Percentiles rank a stretch among this genome's conserved stretches.
Conservation (phyloP, 2,113 vertebrate genomes). For the Herpetotheres cachinnans region DNA sequence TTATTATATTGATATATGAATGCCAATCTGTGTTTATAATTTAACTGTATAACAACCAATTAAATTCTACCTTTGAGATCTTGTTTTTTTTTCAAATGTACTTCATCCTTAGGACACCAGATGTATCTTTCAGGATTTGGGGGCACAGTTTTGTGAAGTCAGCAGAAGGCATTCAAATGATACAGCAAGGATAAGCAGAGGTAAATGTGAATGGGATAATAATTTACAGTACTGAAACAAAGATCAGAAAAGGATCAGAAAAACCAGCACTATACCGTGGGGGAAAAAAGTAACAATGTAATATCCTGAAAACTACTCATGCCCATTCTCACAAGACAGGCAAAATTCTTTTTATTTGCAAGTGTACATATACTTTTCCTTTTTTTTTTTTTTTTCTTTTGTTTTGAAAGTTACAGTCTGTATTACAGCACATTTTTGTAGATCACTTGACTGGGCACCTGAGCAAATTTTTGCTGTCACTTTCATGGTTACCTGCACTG, state of each 20-base stretch:
- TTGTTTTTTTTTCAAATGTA: background rate
- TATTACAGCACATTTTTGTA: background rate
- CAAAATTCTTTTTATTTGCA: background rate
- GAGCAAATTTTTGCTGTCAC: background rate
- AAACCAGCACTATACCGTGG: fast-evolving
- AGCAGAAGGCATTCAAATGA: background rate
- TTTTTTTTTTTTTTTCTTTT: background rate
- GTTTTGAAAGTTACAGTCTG: background rate
- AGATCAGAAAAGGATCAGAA: background rate
- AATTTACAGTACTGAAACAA: background rate
- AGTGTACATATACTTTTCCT: fast-evolving
- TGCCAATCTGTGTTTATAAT: background rate
- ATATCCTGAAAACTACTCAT: background rate
- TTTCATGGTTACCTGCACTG: background rate
- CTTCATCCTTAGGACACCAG: background rate
- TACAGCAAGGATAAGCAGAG: constrained; percentile 6
- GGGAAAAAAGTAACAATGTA: background rate
- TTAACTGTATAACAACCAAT: background rate
- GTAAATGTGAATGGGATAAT: background rate
- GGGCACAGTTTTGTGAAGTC: background rate
- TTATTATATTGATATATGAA: background rate
- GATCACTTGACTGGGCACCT: background rate
- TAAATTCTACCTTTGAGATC: background rate
- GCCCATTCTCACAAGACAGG: background rate
- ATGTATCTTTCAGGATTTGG: background rate